phyloP scores from a whole-genome alignment of 2,888 invertebrate genomes.

The Athrips mouffetella region DNA sequence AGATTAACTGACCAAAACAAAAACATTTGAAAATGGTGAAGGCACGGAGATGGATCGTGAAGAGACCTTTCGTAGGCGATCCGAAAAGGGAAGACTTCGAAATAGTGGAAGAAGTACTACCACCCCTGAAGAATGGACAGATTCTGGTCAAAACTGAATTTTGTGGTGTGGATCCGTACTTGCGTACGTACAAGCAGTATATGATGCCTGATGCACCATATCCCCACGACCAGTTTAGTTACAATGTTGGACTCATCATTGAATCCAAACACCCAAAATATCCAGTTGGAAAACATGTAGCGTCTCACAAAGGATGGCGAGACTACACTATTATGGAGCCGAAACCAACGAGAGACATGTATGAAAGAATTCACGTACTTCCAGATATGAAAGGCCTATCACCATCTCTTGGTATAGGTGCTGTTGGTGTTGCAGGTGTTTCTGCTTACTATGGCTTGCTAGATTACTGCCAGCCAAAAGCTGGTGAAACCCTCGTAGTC shows the following conservation, averaged over 20 bases:
- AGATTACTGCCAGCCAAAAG: slow-evolving; percentile 82
- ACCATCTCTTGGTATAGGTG: slow-evolving; percentile 77
- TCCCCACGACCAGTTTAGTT: slow-evolving; percentile 35
- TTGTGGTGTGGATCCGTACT: slow-evolving; percentile 50
- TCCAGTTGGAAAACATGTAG: slow-evolving; percentile 79
- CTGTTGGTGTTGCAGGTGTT: slow-evolving; percentile 83
- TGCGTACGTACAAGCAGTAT: slow-evolving; percentile 38
- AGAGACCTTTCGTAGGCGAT: slow-evolving; percentile 74
- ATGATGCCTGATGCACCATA: slow-evolving; percentile 22
- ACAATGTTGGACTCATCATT: slow-evolving; percentile 60
- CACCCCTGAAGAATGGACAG: slow-evolving; percentile 77
- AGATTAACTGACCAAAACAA: no score
- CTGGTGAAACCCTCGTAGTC: slow-evolving; percentile 84
- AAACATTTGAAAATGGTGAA: slow-evolving; percentile 71
- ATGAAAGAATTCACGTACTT: slow-evolving; percentile 44
- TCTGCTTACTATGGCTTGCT: slow-evolving; percentile 85
- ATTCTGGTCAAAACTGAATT: slow-evolving; percentile 44
- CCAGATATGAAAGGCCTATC: slow-evolving; percentile 75
- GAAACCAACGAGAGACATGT: slow-evolving; percentile 22
- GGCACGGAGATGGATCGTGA: slow-evolving; percentile 77
- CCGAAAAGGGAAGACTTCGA: slow-evolving; percentile 61
- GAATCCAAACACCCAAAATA: slow-evolving; percentile 79
- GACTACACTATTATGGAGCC: slow-evolving; percentile 57
- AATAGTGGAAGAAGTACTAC: slow-evolving; percentile 77
- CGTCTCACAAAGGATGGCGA: slow-evolving; percentile 83